These are phyloP conservation scores for Cheilosia urbana DNA, from an alignment of 2,888 invertebrate genomes.

Conservation along the genomic window DNA sequence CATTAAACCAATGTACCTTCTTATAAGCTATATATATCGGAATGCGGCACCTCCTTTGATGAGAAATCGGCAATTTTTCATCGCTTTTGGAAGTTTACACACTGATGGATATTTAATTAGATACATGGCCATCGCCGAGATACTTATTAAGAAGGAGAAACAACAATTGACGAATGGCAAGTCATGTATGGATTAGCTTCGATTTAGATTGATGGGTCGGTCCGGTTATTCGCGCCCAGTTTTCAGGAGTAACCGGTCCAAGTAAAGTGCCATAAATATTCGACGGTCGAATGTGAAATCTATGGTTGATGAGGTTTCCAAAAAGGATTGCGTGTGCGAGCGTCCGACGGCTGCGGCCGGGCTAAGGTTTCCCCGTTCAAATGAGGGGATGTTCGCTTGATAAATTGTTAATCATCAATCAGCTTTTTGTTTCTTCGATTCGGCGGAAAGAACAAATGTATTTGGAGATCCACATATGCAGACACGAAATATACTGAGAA, in stretches of 20 bases:
- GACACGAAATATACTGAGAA: slow-evolving; percentile 25
- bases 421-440: slow-evolving; percentile 53
- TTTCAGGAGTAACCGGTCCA: slow-evolving; percentile 31
- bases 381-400: slow-evolving; percentile 55
- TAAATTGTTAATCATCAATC: slow-evolving; percentile 67
- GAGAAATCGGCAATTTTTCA: slow-evolving; percentile 52
- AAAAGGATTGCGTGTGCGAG: slow-evolving; percentile 65
- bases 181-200: slow-evolving; percentile 68
- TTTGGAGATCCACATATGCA: slow-evolving; percentile 17
- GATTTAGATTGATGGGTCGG: slow-evolving; percentile 64
- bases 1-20: neutral
- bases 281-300: slow-evolving; percentile 62
- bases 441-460: slow-evolving; percentile 48
- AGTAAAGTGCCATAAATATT: slow-evolving; percentile 54
- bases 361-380: slow-evolving; percentile 16
- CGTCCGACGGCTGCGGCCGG: neutral
- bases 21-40: neutral
- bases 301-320: slow-evolving; percentile 59
- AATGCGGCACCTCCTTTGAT: slow-evolving; percentile 49
- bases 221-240: slow-evolving; percentile 26
- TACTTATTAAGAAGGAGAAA: slow-evolving; percentile 17
- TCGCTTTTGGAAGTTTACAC: slow-evolving; percentile 44
- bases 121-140: slow-evolving; percentile 22
- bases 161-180: slow-evolving; percentile 59
- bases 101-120: slow-evolving; percentile 72